These are phyloP conservation scores for honey bee (Apis mellifera) DNA, from an alignment of 1,140 invertebrate species.

Conservation along the genomic window DNA sequence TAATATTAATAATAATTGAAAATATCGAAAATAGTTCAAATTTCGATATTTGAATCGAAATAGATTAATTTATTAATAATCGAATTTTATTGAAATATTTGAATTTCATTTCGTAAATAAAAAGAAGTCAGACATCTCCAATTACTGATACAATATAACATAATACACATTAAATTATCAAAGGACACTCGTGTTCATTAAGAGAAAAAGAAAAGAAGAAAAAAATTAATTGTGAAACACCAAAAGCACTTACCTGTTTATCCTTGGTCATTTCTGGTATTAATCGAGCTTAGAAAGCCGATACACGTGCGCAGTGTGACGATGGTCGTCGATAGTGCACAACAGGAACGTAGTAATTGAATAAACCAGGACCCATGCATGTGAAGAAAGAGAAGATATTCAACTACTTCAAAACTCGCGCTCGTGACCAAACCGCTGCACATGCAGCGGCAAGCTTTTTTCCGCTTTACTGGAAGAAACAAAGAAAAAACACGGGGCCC, in stretches of 20 bases:
- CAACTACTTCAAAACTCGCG: conserved; percentile 21
- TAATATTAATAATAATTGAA: no score
- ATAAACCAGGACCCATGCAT: conserved; percentile 77
- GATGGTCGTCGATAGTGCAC: conserved; percentile 55
- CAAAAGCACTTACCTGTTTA: conserved; percentile 75
- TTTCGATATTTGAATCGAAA: no score
- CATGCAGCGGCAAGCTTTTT: conserved; percentile 42
- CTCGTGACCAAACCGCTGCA: not conserved
- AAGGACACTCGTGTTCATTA: not conserved
- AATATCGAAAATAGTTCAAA: no score
- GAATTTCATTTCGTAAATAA: no score
- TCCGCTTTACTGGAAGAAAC: conserved; percentile 75
- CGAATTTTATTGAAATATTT: no score
- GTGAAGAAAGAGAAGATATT: conserved; percentile 42
- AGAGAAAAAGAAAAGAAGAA: not conserved
- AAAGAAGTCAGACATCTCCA: no score
- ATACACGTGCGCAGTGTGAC: conserved; percentile 50
- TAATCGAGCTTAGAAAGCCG: conserved; percentile 44
- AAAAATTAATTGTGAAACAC: conserved; percentile 3
- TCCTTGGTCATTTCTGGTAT: conserved; percentile 78
- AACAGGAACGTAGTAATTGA: conserved; percentile 61
- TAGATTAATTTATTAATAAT: no score
- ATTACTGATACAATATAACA: not conserved
- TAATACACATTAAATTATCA: no score
- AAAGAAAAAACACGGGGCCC: conserved; percentile 51